These are phyloP conservation scores for Thymallus thymallus DNA, from an alignment of 2,113 vertebrate genomes.

Conservation along the genomic window DNA sequence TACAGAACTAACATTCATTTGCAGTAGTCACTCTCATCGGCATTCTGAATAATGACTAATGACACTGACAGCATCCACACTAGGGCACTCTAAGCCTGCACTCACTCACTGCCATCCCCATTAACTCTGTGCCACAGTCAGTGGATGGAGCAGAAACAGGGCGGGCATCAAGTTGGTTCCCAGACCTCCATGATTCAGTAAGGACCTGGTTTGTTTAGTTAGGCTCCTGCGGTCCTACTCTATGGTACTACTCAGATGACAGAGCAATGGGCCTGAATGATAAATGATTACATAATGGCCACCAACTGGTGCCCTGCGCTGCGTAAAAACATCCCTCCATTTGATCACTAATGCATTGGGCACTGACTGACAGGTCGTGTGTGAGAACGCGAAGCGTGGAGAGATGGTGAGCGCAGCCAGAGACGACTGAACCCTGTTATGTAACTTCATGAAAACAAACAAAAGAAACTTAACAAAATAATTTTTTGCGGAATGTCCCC, in stretches of 20 bases:
- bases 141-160: constrained; percentile 25
- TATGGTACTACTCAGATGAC: constrained; percentile 41
- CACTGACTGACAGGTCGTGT: constrained; percentile 44
- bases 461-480: background rate
- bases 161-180: constrained; percentile 25
- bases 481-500: background rate
- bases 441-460: background rate
- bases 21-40: no score
- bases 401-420: constrained; percentile 34
- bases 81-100: background rate
- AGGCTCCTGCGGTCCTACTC: constrained; percentile 1
- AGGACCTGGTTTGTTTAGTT: background rate
- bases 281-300: constrained; percentile 59
- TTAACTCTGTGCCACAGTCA: background rate
- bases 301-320: constrained; percentile 9
- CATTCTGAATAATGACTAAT: background rate
- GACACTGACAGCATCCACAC: background rate
- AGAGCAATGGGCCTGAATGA: constrained; percentile 46
- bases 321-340: constrained; percentile 41
- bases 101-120: background rate
- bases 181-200: constrained; percentile 33
- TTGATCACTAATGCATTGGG: constrained; percentile 52
- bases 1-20: background rate
- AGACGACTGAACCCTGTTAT: constrained; percentile 40
- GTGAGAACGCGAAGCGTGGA: constrained; percentile 58